Conservation (phyloP, 2,797 vertebrate species). For the Halcyon smyrnensis region DNA sequence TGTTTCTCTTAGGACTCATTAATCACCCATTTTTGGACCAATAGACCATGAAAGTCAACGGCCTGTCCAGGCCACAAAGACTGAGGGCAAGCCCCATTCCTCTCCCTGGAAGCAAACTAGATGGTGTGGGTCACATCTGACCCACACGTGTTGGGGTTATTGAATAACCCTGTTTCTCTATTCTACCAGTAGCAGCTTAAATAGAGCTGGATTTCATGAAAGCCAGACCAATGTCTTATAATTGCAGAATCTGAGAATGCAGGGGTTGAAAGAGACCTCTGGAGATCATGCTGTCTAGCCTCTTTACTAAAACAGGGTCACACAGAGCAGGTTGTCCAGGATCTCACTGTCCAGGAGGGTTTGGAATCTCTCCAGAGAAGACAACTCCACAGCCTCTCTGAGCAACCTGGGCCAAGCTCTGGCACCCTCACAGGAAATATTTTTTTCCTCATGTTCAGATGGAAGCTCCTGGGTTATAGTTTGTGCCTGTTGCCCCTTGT, state of each 20-base stretch:
- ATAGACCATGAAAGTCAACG: neutral
- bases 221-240: neutral
- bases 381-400: too few species aligned
- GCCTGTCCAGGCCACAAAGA: neutral
- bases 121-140: neutral
- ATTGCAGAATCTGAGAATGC: neutral
- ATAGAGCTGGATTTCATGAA: neutral
- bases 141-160: accelerated
- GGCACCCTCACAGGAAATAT: too few species aligned
- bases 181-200: neutral
- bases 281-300: neutral
- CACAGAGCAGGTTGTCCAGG: neutral
- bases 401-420: too few species aligned
- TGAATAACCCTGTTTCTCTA: neutral
- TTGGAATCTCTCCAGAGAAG: neutral
- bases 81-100: neutral
- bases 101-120: neutral
- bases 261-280: neutral
- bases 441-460: too few species aligned
- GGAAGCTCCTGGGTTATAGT: too few species aligned
- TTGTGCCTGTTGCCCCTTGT: too few species aligned
- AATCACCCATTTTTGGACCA: neutral
- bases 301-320: neutral
- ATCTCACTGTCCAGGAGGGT: neutral
- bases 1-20: neutral